Conservation (phyloP, 2,888 invertebrate genomes). For the Ectemnius continuus region DNA sequence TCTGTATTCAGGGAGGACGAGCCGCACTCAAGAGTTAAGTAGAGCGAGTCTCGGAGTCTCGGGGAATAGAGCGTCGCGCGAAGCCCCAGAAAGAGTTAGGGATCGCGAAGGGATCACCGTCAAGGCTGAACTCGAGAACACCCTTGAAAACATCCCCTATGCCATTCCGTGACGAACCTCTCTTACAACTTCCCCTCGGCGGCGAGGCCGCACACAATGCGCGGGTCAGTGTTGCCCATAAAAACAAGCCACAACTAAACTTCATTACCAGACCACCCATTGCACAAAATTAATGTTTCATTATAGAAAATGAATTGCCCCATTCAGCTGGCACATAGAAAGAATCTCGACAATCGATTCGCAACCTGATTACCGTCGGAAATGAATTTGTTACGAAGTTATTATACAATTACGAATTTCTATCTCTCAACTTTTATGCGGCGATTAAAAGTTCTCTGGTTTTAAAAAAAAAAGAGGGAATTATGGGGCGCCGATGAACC, state of each 20-base stretch:
- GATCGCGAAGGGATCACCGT: not conserved
- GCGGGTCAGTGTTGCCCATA: no score
- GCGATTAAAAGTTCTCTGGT: conserved; percentile 25
- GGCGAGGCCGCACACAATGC: no score
- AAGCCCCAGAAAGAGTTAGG: conserved; percentile 1
- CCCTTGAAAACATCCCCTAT: conserved; percentile 10
- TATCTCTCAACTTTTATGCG: conserved; percentile 22
- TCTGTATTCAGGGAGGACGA: conserved; percentile 5
- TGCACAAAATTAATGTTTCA: no score
- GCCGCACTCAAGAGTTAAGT: not conserved
- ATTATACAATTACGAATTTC: not conserved
- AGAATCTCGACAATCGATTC: no score
- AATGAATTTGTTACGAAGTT: no score
- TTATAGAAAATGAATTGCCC: no score
- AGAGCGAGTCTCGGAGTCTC: not conserved
- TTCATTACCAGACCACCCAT: no score
- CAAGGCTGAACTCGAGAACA: not conserved
- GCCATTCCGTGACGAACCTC: conserved; percentile 7
- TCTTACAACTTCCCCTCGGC: conserved; percentile 17
- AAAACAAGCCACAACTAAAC: no score
- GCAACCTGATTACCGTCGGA: no score
- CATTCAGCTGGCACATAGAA: no score
- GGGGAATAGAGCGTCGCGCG: not conserved
- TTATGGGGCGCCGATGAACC: no score
- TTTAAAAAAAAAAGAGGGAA: no score